Conservation (phyloP, 1,140 invertebrate genomes). For the Globodera rostochiensis region DNA sequence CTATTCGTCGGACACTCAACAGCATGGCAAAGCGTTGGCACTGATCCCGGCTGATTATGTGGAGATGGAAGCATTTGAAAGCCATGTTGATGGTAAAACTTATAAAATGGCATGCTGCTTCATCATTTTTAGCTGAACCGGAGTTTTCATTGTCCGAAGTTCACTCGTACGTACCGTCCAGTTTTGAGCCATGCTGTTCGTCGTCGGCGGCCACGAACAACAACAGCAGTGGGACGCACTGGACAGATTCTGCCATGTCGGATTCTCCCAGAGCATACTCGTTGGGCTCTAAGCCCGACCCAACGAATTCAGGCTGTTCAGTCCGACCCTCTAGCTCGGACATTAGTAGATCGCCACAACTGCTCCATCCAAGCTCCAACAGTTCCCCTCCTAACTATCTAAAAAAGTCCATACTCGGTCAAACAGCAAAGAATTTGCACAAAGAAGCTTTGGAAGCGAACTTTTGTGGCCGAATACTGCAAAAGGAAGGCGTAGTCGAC, state of each 20-base stretch:
- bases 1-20: constrained; percentile 1
- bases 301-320: neutral
- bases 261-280: constrained; percentile 35
- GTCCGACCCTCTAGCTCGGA: constrained; percentile 7
- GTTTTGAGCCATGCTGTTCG: constrained; percentile 23
- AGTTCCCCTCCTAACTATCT: constrained; percentile 25
- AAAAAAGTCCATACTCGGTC: constrained; percentile 10
- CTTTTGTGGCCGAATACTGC: neutral
- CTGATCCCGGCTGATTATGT: constrained; percentile 31
- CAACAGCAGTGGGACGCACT: neutral
- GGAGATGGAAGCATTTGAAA: constrained; percentile 33
- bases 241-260: neutral
- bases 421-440: constrained; percentile 8
- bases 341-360: constrained; percentile 25
- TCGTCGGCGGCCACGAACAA: constrained; percentile 1
- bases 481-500: neutral
- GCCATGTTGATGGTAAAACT: constrained; percentile 10
- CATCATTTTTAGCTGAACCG: constrained; percentile 26
- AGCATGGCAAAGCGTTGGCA: neutral
- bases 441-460: constrained; percentile 8
- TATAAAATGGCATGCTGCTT: neutral
- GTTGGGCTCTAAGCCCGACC: constrained; percentile 35
- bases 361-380: constrained; percentile 14
- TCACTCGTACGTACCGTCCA: constrained; percentile 32
- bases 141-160: constrained; percentile 35